Conservation (phyloP, 2,113 vertebrate genomes). For the Hyperoodon ampullatus region DNA sequence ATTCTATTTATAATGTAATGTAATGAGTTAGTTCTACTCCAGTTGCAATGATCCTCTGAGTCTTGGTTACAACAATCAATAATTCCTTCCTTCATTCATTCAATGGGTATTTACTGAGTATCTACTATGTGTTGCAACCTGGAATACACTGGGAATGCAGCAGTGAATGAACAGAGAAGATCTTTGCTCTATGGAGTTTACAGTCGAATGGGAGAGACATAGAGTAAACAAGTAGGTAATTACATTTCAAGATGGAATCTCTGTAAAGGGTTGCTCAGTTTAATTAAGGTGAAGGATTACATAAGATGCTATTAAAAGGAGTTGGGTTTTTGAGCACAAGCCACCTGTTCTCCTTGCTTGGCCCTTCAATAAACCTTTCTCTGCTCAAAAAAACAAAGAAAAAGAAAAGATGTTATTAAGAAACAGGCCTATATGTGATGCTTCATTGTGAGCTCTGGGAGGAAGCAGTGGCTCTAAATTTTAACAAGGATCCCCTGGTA, state of each 20-base stretch:
- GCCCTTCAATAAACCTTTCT: not conserved
- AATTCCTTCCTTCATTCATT: not conserved
- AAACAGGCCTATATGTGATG: not conserved
- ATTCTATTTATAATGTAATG: not conserved
- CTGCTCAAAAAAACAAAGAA: not conserved
- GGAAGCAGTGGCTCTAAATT: not conserved
- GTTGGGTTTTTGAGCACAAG: not conserved
- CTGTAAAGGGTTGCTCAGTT: not conserved
- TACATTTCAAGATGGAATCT: not conserved
- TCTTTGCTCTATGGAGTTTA: not conserved
- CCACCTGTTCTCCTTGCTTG: not conserved
- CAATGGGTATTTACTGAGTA: not conserved
- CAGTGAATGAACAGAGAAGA: not conserved
- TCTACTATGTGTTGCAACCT: not conserved
- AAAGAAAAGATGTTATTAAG: not conserved
- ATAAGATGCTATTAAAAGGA: not conserved
- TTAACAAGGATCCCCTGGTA: not conserved
- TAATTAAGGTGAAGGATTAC: not conserved
- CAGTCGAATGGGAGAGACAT: not conserved
- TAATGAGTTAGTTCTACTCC: not conserved
- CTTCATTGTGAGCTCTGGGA: not conserved
- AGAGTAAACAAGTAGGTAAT: not conserved
- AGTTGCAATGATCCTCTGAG: not conserved
- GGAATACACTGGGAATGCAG: not conserved
- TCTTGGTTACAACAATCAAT: not conserved